Percentiles rank a stretch among this genome's conserved stretches.
Conservation (phyloP, 2,888 invertebrate genomes). For the Coelogynopora nodosa region DNA sequence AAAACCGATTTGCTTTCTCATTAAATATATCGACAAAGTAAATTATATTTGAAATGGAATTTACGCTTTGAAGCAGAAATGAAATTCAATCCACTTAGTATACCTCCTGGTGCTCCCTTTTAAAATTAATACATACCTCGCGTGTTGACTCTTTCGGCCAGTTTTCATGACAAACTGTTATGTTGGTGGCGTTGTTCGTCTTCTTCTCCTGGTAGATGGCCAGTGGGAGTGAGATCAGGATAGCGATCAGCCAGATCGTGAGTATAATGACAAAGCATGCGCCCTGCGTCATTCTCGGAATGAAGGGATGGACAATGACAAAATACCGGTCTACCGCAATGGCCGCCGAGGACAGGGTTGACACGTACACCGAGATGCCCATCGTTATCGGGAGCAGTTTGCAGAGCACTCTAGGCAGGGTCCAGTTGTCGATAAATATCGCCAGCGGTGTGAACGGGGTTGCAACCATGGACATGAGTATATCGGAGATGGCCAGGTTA, state of each 20-base stretch:
- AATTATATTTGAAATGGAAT: too few species aligned
- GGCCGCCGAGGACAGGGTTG: conserved; percentile 88
- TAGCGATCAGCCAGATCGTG: conserved; percentile 82
- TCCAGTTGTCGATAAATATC: conserved; percentile 83
- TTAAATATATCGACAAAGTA: too few species aligned
- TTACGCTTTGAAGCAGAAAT: too few species aligned
- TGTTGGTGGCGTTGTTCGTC: neutral
- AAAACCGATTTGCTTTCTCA: too few species aligned
- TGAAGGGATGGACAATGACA: conserved; percentile 91
- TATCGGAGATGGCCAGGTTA: conserved; percentile 89
- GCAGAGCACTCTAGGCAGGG: conserved; percentile 83
- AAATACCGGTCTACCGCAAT: conserved; percentile 95
- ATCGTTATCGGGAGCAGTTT: conserved; percentile 78
- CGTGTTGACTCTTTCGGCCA: conserved; percentile 71
- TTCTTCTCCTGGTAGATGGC: conserved; percentile 68
- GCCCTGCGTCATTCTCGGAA: conserved; percentile 81
- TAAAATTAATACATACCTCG: neutral
- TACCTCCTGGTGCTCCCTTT: too few species aligned
- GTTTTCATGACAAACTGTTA: conserved; percentile 65
- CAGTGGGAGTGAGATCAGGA: conserved; percentile 83
- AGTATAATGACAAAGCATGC: conserved; percentile 80
- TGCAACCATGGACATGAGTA: conserved; percentile 82
- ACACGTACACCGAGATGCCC: conserved; percentile 92
- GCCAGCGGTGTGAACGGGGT: conserved; percentile 94
- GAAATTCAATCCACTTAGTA: too few species aligned